These are phyloP conservation scores for Leucopsar rothschildi DNA, from an alignment of 2,113 vertebrate genomes.

Conservation along the genomic window DNA sequence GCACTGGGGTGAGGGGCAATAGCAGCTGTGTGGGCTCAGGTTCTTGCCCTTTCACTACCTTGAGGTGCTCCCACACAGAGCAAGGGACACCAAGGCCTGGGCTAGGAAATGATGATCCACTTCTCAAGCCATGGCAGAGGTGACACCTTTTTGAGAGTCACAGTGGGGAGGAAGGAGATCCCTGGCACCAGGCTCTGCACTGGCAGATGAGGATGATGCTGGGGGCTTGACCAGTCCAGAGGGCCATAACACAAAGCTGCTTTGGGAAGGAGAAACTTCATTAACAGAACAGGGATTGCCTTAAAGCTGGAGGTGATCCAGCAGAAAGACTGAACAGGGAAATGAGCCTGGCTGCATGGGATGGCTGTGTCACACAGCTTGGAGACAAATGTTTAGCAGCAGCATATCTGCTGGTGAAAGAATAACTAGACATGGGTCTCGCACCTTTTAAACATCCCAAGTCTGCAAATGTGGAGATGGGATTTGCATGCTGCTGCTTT, in stretches of 20 bases:
- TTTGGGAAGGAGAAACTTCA: neutral
- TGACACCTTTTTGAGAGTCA: neutral
- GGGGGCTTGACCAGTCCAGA: neutral
- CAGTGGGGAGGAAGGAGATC: neutral
- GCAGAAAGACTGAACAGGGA: accelerated
- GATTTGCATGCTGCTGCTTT: neutral
- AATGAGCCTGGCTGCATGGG: accelerated
- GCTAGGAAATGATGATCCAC: neutral
- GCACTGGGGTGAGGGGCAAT: neutral
- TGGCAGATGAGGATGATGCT: neutral
- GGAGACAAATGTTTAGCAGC: neutral
- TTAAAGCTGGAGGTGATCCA: neutral
- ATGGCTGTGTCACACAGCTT: neutral
- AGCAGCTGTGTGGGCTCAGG: neutral
- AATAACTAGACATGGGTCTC: neutral
- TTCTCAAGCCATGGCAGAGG: neutral
- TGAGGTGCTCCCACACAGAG: neutral
- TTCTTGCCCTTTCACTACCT: neutral
- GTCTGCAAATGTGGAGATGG: neutral
- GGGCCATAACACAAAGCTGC: neutral
- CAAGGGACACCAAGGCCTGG: accelerated
- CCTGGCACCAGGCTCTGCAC: neutral
- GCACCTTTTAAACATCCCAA: neutral
- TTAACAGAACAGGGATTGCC: neutral
- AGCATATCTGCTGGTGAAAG: neutral